These are phyloP conservation scores for Saturnia pavonia DNA, from an alignment of 2,888 invertebrate genomes.

Conservation along the genomic window DNA sequence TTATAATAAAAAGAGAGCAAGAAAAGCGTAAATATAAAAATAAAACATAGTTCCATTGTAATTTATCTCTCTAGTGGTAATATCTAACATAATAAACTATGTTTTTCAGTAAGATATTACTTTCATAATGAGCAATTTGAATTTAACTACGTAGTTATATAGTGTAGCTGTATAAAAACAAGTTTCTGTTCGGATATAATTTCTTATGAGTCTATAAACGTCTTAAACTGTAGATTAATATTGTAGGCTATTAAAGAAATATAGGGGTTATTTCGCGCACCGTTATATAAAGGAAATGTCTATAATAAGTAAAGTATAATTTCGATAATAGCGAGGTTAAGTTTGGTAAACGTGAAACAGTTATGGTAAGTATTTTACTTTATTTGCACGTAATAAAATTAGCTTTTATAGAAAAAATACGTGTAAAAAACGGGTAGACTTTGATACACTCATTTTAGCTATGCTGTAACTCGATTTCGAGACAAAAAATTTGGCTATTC, in stretches of 20 bases:
- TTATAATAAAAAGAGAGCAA: neutral
- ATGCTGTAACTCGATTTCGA: no score
- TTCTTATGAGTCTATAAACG: slow-evolving; percentile 2
- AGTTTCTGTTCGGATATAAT: slow-evolving; percentile 8
- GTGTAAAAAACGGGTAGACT: no score
- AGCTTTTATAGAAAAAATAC: no score
- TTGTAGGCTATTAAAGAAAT: slow-evolving; percentile 5
- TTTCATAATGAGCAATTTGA: slow-evolving; percentile 8
- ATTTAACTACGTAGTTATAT: slow-evolving; percentile 13
- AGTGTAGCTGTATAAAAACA: slow-evolving; percentile 8
- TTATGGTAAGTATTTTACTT: neutral
- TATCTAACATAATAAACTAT: slow-evolving; percentile 9
- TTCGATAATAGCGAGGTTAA: neutral
- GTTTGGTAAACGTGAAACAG: neutral
- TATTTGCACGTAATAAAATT: neutral
- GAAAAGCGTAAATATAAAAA: neutral
- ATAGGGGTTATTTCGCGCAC: neutral
- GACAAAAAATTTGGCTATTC: no score
- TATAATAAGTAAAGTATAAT: neutral
- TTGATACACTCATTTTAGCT: no score
- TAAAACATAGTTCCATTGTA: slow-evolving; percentile 3
- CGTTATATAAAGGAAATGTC: neutral
- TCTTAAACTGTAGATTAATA: slow-evolving; percentile 8
- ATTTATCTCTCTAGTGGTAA: slow-evolving; percentile 2
- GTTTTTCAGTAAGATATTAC: neutral